These are phyloP conservation scores for Anser brachyrhynchus DNA, from an alignment of 2,113 vertebrate genomes.

Conservation along the genomic window DNA sequence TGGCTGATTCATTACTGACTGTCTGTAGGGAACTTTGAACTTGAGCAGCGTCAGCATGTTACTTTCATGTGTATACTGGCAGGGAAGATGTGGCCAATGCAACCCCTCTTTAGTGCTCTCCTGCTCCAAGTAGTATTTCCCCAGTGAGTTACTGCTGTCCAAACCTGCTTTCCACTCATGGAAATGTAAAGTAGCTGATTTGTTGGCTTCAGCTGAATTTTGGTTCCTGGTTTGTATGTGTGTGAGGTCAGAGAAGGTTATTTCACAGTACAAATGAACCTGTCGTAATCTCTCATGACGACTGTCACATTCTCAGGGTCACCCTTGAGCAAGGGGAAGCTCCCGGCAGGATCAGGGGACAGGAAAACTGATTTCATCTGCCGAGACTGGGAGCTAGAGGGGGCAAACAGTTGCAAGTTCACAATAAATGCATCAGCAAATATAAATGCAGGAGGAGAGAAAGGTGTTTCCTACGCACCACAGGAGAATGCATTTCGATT, in stretches of 20 bases:
- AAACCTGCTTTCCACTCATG: not conserved
- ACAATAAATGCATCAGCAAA: not conserved
- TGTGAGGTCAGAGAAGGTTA: not conserved
- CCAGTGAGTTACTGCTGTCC: not conserved
- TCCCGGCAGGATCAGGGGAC: not conserved
- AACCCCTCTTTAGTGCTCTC: not conserved
- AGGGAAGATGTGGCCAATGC: not conserved
- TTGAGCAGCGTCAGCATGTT: not conserved
- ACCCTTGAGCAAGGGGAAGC: not conserved
- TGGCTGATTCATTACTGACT: not conserved
- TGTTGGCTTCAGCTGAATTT: not conserved
- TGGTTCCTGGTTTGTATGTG: not conserved
- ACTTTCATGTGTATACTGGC: not conserved
- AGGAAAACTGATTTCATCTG: not conserved
- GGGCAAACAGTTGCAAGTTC: not conserved
- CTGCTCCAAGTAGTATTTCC: not conserved
- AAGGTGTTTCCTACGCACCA: not conserved
- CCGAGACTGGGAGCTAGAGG: not conserved
- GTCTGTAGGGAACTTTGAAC: constrained; percentile 12
- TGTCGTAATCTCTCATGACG: not conserved
- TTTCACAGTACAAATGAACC: not conserved
- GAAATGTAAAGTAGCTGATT: not conserved
- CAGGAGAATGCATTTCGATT: not conserved
- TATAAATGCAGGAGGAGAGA: not conserved
- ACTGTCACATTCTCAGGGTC: not conserved